Percentiles rank a stretch among this genome's conserved stretches.
Conservation (phyloP, 1,140 invertebrate species). For the Leptinotarsa texana region DNA sequence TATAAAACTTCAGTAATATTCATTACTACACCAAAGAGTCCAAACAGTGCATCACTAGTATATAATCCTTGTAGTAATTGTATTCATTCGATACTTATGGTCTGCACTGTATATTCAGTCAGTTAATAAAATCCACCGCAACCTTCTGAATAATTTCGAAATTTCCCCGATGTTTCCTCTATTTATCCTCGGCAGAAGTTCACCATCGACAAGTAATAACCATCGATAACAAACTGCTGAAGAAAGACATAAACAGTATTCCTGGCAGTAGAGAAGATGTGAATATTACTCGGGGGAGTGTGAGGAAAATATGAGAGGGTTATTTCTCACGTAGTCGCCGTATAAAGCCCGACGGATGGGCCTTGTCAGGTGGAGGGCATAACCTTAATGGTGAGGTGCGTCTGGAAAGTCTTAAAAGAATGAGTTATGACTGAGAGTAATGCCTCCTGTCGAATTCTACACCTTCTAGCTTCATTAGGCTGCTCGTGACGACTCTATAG, state of each 20-base stretch:
- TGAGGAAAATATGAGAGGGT: constrained; percentile 45
- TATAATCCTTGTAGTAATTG: too few relatives aligned
- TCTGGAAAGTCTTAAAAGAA: constrained; percentile 16
- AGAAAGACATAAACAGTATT: constrained; percentile 43
- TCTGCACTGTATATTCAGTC: too few relatives aligned
- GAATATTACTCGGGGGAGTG: constrained; percentile 49
- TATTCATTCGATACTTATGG: too few relatives aligned
- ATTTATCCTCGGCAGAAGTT: not conserved
- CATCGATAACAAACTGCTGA: constrained; percentile 50
- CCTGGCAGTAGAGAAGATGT: constrained; percentile 46
- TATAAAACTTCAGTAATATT: too few relatives aligned
- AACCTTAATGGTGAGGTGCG: constrained; percentile 36
- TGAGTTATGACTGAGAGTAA: not conserved
- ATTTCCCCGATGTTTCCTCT: not conserved
- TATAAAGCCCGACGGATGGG: constrained; percentile 42
- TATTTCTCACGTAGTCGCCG: constrained; percentile 42
- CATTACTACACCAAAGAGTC: too few relatives aligned
- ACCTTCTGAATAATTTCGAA: too few relatives aligned
- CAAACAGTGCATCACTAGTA: too few relatives aligned
- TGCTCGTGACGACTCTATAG: constrained; percentile 17
- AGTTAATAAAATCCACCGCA: too few relatives aligned
- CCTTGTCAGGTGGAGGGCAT: constrained; percentile 40
- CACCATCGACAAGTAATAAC: constrained; percentile 44
- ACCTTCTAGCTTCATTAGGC: constrained; percentile 22
- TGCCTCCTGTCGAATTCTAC: constrained; percentile 7